Percentiles rank a stretch among this genome's conserved stretches.
phyloP scores from a whole-genome alignment of 2,113 vertebrate species.

The Megaceryle torquata region DNA sequence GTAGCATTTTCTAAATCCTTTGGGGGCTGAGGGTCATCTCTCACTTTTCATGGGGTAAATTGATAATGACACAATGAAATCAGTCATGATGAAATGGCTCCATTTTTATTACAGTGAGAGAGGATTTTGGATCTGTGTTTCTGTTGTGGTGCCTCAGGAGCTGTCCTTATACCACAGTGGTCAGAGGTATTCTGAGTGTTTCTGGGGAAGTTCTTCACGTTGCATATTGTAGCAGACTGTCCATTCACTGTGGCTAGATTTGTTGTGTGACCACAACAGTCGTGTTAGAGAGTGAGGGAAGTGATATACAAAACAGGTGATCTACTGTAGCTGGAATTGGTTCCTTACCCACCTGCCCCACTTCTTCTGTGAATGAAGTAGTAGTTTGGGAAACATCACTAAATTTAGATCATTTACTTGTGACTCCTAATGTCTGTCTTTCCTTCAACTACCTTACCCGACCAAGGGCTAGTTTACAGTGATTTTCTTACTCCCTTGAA shows the following conservation, averaged over 20 bases:
- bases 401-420: not conserved
- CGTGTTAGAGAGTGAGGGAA: not conserved
- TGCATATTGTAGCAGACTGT: not conserved
- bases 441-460: not conserved
- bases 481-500: not conserved
- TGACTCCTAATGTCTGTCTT: not conserved
- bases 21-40: not conserved
- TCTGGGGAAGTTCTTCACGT: not conserved
- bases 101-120: slow-evolving; percentile 6
- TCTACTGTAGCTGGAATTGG: not conserved
- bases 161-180: not conserved
- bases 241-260: not conserved
- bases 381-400: not conserved
- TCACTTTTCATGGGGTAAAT: slow-evolving; percentile 24
- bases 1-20: not conserved
- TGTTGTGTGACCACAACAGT: not conserved
- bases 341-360: not conserved
- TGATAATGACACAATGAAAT: slow-evolving; percentile 38
- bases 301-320: not conserved
- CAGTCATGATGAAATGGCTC: slow-evolving; percentile 24
- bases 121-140: not conserved
- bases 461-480: not conserved
- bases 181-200: not conserved
- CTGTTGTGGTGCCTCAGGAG: not conserved
- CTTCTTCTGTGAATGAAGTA: not conserved